These are phyloP conservation scores for Mesoligia furuncula DNA, from an alignment of 2,888 invertebrate species.

Conservation along the genomic window DNA sequence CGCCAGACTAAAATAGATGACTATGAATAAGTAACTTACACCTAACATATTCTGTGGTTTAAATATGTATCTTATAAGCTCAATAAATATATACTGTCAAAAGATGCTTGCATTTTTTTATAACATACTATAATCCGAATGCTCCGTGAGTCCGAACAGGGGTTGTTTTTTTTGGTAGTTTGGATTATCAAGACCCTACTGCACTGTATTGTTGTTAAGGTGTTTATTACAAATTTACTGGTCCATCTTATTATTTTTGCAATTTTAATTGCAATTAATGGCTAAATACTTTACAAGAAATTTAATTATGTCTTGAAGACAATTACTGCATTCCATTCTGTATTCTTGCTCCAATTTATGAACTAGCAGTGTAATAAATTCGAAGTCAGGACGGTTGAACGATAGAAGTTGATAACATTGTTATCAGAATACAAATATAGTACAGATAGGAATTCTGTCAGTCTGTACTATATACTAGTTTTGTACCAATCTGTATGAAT, in stretches of 20 bases:
- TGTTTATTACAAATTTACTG: background rate
- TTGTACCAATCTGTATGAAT: slow-evolving; percentile 36
- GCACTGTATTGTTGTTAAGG: background rate
- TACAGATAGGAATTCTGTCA: background rate
- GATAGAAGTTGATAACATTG: slow-evolving; percentile 62
- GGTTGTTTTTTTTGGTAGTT: no score
- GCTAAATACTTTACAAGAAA: background rate
- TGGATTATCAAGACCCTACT: no score
- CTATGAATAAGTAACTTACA: no score
- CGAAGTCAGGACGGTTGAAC: slow-evolving; percentile 37
- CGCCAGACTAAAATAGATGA: no score
- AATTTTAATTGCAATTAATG: slow-evolving; percentile 12
- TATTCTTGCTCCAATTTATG: slow-evolving; percentile 16
- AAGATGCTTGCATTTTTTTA: no score
- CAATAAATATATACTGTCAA: no score
- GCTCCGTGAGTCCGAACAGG: no score
- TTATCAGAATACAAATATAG: slow-evolving; percentile 71
- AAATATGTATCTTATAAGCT: no score
- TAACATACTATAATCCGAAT: no score
- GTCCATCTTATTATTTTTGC: background rate
- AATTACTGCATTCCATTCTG: slow-evolving; percentile 24
- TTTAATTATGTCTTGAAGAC: slow-evolving; percentile 1
- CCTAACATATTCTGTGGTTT: no score
- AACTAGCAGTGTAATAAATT: slow-evolving; percentile 37
- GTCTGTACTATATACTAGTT: slow-evolving; percentile 10